phyloP scores from a whole-genome alignment of 2,797 vertebrate genomes.

The Eremophila alpestris region DNA sequence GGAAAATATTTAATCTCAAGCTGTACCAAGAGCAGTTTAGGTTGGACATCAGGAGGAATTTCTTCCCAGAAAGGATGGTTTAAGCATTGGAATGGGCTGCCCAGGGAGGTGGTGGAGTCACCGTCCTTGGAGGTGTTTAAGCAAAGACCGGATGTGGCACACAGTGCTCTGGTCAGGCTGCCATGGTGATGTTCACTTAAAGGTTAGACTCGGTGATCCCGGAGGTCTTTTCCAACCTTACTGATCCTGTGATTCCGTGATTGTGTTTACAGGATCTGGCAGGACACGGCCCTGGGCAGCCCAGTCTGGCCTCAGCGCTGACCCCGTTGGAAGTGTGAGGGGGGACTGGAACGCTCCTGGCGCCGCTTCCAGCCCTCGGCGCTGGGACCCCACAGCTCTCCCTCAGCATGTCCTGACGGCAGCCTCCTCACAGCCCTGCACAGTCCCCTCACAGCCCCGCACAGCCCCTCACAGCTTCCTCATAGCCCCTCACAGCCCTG shows the following conservation, averaged over 20 bases:
- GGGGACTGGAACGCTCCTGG: background rate
- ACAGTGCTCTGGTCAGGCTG: too few relatives aligned
- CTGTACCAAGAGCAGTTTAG: background rate
- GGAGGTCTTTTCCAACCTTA: background rate
- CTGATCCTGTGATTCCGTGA: background rate
- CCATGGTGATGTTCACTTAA: too few relatives aligned
- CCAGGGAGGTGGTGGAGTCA: background rate
- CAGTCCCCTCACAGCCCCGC: background rate
- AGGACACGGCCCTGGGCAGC: background rate
- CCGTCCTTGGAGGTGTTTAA: rapidly evolving
- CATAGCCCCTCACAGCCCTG: background rate
- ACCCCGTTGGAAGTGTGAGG: rapidly evolving
- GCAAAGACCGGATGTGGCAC: background rate
- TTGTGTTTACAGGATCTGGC: background rate
- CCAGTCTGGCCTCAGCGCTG: rapidly evolving
- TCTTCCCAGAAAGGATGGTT: background rate
- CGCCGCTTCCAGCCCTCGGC: rapidly evolving
- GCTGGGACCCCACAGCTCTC: background rate
- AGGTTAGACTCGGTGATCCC: background rate
- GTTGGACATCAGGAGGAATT: background rate
- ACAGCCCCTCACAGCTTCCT: background rate
- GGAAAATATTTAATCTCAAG: background rate
- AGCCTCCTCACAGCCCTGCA: background rate
- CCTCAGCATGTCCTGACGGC: rapidly evolving
- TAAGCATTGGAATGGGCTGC: background rate